phyloP scores from a whole-genome alignment of 2,113 vertebrate species.

The Dipodomys stephensi region DNA sequence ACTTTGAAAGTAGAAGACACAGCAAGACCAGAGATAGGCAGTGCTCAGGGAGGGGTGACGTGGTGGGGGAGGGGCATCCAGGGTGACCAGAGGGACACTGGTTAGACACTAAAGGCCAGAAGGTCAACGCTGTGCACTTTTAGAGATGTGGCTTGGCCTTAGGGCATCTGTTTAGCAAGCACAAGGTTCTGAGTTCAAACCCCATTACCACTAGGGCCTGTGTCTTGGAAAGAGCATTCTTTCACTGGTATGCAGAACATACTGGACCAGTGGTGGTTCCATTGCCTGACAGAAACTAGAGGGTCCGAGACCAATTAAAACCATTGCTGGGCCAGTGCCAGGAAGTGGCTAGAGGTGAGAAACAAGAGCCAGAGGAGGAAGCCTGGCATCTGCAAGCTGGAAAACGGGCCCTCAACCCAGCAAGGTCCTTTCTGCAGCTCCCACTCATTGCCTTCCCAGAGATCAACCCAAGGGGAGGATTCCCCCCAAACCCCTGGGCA shows the following conservation, averaged over 20 bases:
- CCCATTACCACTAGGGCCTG: neutral
- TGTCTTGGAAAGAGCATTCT: neutral
- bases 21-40: neutral
- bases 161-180: no score
- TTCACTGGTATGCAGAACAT: no score
- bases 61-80: neutral
- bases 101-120: neutral
- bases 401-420: neutral
- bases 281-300: neutral
- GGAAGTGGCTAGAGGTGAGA: neutral
- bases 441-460: accelerated
- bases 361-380: neutral
- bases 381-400: neutral
- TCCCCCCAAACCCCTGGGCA: no score
- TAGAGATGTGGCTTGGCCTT: neutral
- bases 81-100: no score
- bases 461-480: neutral
- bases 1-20: neutral
- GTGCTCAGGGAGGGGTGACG: neutral
- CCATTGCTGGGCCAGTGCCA: neutral
- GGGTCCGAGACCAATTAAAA: no score
- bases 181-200: no score
- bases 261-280: neutral
- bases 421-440: neutral
- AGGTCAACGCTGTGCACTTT: neutral